A percentile compares a stretch with the other conserved stretches of the same genome.
These are phyloP conservation scores for Girardia tigrina DNA, from an alignment of 2,888 invertebrate species.

Conservation along the genomic window DNA sequence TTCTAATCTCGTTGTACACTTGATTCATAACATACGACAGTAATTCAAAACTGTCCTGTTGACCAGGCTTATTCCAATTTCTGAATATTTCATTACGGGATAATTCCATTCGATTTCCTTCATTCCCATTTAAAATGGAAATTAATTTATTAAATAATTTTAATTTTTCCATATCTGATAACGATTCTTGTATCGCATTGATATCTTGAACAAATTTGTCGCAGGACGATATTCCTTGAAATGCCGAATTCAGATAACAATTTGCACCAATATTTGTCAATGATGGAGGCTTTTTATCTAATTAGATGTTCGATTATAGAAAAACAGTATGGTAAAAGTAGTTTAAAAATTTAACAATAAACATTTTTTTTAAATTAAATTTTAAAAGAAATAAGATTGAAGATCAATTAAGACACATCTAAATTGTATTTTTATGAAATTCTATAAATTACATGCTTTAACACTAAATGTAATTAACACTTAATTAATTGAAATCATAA, in stretches of 20 bases:
- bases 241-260: background rate
- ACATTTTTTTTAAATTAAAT: too few relatives aligned
- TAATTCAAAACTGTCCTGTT: conserved; percentile 1
- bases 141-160: background rate
- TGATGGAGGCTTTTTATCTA: background rate
- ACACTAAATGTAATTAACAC: too few relatives aligned
- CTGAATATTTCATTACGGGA: background rate
- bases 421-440: too few relatives aligned
- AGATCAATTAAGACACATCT: too few relatives aligned
- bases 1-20: background rate
- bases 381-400: too few relatives aligned
- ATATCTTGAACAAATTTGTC: background rate
- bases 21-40: background rate
- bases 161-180: background rate
- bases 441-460: too few relatives aligned
- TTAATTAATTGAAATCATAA: too few relatives aligned
- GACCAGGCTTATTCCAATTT: background rate
- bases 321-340: too few relatives aligned
- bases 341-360: too few relatives aligned
- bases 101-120: background rate
- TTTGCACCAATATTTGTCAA: background rate
- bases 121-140: background rate
- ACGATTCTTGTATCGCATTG: background rate
- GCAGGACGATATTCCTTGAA: background rate
- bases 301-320: too few relatives aligned